Conservation (phyloP, 1,140 invertebrate genomes). For the Cryptotermes secundus region DNA sequence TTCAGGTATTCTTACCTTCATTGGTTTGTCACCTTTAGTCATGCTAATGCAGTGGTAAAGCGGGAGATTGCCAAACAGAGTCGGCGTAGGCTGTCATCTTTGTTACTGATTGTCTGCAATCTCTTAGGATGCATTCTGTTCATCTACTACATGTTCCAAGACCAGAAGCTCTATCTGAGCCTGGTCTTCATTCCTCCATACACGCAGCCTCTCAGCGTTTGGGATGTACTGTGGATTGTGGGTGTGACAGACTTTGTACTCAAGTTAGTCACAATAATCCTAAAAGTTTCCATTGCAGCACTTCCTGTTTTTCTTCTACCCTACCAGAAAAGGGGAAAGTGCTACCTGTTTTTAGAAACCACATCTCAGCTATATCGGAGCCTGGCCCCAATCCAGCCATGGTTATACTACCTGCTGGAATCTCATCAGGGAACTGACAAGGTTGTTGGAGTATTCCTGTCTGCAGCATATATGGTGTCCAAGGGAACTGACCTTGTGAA, state of each 20-base stretch:
- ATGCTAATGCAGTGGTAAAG: constrained; percentile 75
- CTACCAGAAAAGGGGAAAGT: constrained; percentile 81
- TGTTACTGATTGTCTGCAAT: constrained; percentile 67
- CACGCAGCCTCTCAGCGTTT: constrained; percentile 62
- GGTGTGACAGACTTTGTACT: constrained; percentile 81
- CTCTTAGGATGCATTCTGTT: constrained; percentile 65
- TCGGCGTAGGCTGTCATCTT: constrained; percentile 61
- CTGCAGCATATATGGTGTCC: constrained; percentile 74
- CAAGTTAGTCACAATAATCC: constrained; percentile 77
- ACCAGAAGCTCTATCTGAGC: constrained; percentile 53
- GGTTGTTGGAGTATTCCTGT: constrained; percentile 75
- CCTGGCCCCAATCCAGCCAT: constrained; percentile 76
- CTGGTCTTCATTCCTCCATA: constrained; percentile 64
- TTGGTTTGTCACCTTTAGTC: constrained; percentile 75
- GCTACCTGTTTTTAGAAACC: constrained; percentile 81
- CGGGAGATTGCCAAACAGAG: constrained; percentile 76
- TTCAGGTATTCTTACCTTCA: constrained; percentile 62
- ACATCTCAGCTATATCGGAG: constrained; percentile 80
- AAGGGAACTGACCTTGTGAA: constrained; percentile 73
- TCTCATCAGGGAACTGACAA: constrained; percentile 72
- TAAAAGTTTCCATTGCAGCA: constrained; percentile 76
- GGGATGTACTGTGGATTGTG: constrained; percentile 82
- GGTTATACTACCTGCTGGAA: constrained; percentile 81
- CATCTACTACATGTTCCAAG: constrained; percentile 64
- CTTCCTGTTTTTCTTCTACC: constrained; percentile 69